Evolutionary conservation across 2,888 invertebrate species (phyloP).

Genomic region (Tiphia femorata): DNA sequence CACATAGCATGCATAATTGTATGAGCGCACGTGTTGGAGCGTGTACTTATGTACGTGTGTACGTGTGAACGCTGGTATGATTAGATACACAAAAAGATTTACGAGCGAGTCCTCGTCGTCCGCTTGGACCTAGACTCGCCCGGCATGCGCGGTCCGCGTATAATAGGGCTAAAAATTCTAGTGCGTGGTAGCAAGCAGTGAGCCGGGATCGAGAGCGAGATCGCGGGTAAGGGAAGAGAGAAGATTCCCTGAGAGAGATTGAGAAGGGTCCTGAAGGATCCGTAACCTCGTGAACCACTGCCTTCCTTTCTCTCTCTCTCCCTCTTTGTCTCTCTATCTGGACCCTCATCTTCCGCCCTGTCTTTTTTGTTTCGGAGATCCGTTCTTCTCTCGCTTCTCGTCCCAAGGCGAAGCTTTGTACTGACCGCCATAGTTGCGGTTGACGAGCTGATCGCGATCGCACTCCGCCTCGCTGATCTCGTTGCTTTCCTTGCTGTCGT

Average conservation of each 20-base stretch:
- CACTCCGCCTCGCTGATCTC: slow-evolving; percentile 95
- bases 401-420: slow-evolving; percentile 41
- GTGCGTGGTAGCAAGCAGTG: slow-evolving; percentile 38
- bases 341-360: too few relatives aligned
- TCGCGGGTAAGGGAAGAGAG: not conserved
- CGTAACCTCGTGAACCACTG: not conserved
- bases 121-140: slow-evolving; percentile 37
- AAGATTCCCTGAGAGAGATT: too few relatives aligned
- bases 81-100: slow-evolving; percentile 42
- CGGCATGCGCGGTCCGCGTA: slow-evolving; percentile 42
- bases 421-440: slow-evolving; percentile 89
- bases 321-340: not conserved
- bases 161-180: slow-evolving; percentile 27
- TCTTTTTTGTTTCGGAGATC: not conserved
- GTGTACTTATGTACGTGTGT: too few relatives aligned
- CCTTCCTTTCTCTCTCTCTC: not conserved
- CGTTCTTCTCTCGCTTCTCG: slow-evolving; percentile 12
- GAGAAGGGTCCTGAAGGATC: not conserved
- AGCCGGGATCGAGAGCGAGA: slow-evolving; percentile 10
- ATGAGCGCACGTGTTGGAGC: too few relatives aligned
- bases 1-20: slow-evolving; percentile 59
- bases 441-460: slow-evolving; percentile 83
- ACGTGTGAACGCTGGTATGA: too few relatives aligned
- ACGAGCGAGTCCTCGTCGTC: slow-evolving; percentile 43
- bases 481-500: slow-evolving; percentile 94